Conservation (phyloP, 2,113 vertebrate genomes). For the Camelus bactrianus region DNA sequence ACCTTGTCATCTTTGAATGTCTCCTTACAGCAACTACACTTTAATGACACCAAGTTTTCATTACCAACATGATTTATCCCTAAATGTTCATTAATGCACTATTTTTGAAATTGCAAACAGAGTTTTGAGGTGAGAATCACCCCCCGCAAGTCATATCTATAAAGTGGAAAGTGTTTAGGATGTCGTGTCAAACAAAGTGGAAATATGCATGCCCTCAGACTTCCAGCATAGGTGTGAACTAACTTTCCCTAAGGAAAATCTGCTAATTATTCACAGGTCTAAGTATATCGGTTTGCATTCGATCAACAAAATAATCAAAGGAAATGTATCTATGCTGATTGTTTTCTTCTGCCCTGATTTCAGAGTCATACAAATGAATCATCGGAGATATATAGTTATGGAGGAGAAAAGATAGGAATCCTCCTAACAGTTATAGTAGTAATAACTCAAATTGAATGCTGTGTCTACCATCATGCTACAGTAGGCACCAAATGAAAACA, state of each 20-base stretch:
- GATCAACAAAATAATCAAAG: constrained; percentile 9
- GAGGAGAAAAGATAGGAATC: not conserved
- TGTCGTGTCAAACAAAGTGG: constrained; percentile 15
- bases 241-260: not conserved
- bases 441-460: not conserved
- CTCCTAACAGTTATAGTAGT: not conserved
- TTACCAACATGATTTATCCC: not conserved
- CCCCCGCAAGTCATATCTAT: not conserved
- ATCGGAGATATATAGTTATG: not conserved
- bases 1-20: not conserved
- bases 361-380: not conserved
- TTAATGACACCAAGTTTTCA: constrained; percentile 21
- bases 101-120: constrained; percentile 34
- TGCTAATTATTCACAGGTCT: not conserved
- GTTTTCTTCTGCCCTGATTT: constrained; percentile 10
- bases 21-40: not conserved
- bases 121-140: constrained; percentile 4
- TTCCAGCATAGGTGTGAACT: not conserved
- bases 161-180: not conserved
- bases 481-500: not conserved
- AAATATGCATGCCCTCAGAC: not conserved
- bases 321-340: not conserved
- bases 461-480: not conserved
- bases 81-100: not conserved
- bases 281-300: not conserved